A percentile compares a stretch with the other conserved stretches of the same genome.
These are phyloP conservation scores for Coptodon rendalli DNA, from an alignment of 2,113 vertebrate genomes.

Conservation along the genomic window DNA sequence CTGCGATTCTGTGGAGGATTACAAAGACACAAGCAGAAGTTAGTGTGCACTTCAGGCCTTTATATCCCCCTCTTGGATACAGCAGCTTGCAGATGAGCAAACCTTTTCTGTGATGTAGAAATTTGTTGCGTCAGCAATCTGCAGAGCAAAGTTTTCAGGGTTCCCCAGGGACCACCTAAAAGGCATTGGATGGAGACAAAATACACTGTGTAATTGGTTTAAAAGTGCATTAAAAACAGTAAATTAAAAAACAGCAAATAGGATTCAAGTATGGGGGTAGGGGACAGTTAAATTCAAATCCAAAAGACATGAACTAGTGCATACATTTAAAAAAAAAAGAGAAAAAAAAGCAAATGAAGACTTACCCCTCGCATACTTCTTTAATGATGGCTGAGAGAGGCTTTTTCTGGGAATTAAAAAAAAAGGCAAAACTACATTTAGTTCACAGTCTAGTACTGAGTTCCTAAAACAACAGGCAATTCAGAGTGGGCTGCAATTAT, in stretches of 20 bases:
- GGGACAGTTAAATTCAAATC: not conserved
- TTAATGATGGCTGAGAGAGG: constrained; percentile 95
- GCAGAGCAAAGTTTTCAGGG: constrained; percentile 88
- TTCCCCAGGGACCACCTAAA: constrained; percentile 89
- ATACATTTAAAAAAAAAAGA: not conserved
- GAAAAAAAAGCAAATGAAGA: not conserved
- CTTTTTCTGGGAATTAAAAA: constrained; percentile 83
- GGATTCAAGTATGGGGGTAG: not conserved
- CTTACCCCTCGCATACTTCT: constrained; percentile 98
- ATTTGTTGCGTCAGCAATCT: constrained; percentile 89
- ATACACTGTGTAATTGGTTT: not conserved
- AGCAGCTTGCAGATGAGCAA: constrained; percentile 1
- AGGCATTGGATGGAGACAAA: constrained; percentile 20
- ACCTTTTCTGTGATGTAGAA: constrained; percentile 99
- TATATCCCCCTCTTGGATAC: not conserved
- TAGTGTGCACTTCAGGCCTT: not conserved
- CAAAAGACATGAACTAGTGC: not conserved
- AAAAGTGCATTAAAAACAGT: not conserved
- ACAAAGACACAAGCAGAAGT: not conserved
- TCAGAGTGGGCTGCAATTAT: constrained; percentile 27
- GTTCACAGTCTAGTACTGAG: not conserved
- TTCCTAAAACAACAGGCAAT: constrained; percentile 22
- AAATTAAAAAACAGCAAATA: constrained; percentile 2
- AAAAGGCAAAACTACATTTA: constrained; percentile 32
- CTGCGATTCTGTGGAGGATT: constrained; percentile 87